Conservation (phyloP, 2,888 invertebrate genomes). For the Phalera bucephala region DNA sequence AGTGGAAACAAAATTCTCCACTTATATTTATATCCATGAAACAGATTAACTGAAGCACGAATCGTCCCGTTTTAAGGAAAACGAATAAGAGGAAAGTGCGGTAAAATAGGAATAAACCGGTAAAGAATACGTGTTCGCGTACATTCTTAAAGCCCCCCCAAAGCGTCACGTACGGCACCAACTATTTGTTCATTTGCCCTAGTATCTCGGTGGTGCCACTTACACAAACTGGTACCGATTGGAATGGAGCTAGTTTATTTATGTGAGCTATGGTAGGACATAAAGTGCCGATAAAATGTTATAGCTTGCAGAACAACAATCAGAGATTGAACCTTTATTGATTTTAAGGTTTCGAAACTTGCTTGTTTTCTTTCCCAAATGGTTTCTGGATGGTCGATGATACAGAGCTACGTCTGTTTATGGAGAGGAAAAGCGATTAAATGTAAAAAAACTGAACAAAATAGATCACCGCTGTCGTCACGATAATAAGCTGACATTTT, state of each 20-base stretch:
- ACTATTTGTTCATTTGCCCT: slow-evolving; percentile 23
- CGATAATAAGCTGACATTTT: no score
- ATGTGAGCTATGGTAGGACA: background rate
- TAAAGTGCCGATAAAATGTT: slow-evolving; percentile 1
- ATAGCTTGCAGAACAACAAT: no score
- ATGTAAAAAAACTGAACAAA: no score
- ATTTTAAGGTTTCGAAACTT: background rate
- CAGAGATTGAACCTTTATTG: no score
- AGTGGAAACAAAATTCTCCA: no score
- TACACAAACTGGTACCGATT: slow-evolving; percentile 4
- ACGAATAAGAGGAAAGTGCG: slow-evolving; percentile 9
- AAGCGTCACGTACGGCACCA: slow-evolving; percentile 12
- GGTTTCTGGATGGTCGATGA: no score
- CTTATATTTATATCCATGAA: background rate
- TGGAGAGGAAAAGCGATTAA: no score
- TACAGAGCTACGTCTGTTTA: no score
- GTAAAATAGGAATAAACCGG: slow-evolving; percentile 19
- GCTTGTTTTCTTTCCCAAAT: no score
- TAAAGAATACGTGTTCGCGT: no score
- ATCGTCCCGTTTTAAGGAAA: slow-evolving; percentile 7
- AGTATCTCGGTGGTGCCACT: slow-evolving; percentile 5
- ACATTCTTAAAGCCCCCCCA: slow-evolving; percentile 11
- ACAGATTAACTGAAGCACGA: background rate
- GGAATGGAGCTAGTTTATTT: slow-evolving; percentile 5
- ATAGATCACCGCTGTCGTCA: no score